These are phyloP conservation scores for Microchrysa polita DNA, from an alignment of 2,888 invertebrate species.

Conservation along the genomic window DNA sequence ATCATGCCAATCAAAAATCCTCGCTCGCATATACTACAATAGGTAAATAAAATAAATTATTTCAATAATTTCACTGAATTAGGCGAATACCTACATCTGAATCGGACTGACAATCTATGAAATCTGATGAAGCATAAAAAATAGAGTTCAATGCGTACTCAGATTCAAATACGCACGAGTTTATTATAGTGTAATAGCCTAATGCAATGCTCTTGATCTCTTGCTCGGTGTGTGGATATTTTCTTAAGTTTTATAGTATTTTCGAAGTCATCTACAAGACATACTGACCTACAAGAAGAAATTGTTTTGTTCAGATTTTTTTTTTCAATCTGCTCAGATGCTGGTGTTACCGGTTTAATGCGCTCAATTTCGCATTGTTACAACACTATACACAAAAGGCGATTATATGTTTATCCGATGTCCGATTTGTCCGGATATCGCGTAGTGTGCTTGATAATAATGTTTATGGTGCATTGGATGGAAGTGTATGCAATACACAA, in stretches of 20 bases:
- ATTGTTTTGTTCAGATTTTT: conserved; percentile 3
- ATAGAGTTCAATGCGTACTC: neutral
- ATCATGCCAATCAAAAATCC: neutral
- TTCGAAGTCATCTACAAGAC: conserved; percentile 32
- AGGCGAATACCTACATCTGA: neutral
- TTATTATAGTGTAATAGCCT: neutral
- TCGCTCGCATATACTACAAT: too few relatives aligned
- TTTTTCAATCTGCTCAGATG: conserved; percentile 7
- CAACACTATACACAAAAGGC: neutral
- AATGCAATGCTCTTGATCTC: neutral
- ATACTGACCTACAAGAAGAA: conserved; percentile 36
- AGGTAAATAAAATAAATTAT: too few relatives aligned
- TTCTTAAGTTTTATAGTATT: conserved; percentile 5
- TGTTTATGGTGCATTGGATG: too few relatives aligned
- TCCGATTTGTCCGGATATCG: too few relatives aligned
- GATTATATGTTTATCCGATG: neutral
- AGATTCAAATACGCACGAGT: neutral
- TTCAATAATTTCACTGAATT: neutral
- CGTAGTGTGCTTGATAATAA: too few relatives aligned
- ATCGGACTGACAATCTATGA: neutral
- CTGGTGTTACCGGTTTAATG: conserved; percentile 16
- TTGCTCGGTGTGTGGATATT: conserved; percentile 12
- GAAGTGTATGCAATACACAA: too few relatives aligned
- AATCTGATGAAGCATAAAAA: neutral
- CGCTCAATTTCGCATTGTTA: neutral